Base-by-base conservation (phyloP, 2,888 invertebrate species). In the Eurois occulta region DNA sequence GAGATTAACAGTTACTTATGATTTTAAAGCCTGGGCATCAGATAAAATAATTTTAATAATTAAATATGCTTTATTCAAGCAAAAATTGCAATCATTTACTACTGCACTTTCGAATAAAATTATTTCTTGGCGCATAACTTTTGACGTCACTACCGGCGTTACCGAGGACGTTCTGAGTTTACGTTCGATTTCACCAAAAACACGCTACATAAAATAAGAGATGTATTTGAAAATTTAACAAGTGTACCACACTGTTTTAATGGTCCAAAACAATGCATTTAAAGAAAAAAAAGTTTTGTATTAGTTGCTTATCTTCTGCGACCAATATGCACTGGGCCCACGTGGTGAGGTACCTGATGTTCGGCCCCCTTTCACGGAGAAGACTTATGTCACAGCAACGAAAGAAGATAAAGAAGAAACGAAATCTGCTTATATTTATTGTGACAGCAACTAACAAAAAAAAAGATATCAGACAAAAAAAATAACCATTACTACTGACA, bases 401-500 rank as follows among this genome's bases (percentile, higher is more conserved):
- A n/a, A n/a, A n/a, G n/a, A n/a, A n/a, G n/a, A n/a, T n/a, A n/a
- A n/a, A n/a, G 55, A 24, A 55, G 11, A n/a, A 55, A 55, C n/a
- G 1, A 55, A n/a, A 55, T 55, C 60, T 60, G 60, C 32, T n/a
- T 38, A 38, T 1, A 7, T 41, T n/a, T 65, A 65, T 41, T 8
- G 18, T n/a, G 55, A 43, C 21, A 43, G 21, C 16, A 2, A 35
- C 32, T 18, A 5, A 10, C 55, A 32, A 64, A 11, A 28, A 24
- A n/a, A 43, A 32, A 69, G 28, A 35, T n/a, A n/a, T n/a, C 46
- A 48, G 55, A 55, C 24, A 11, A 67, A 82, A 58, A 65, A 77
- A 83, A 43, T 71, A 77, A 77, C 70, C 71, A 66, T 67, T 67
- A 58, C 10, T 46, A 16, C 46, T 71, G 64, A 70, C 85, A 80